Conservation (phyloP, 2,797 vertebrate species). For the Hoplostethus atlanticus region DNA sequence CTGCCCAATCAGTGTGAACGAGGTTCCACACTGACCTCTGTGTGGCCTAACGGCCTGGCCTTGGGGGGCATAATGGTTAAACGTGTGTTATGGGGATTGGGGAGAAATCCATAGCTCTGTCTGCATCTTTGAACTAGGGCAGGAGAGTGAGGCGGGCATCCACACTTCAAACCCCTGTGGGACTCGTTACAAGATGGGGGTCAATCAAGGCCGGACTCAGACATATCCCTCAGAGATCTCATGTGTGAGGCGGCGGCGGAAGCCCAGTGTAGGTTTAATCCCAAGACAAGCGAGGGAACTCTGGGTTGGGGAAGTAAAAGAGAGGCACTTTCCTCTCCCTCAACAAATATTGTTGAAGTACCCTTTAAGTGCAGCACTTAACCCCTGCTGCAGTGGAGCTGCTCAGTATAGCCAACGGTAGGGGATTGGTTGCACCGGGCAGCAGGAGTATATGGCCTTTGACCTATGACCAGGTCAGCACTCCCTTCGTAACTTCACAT, state of each 20-base stretch:
- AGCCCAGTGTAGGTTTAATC: background rate
- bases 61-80: background rate
- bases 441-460: background rate
- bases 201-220: background rate
- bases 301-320: background rate
- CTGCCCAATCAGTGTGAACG: background rate
- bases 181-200: conserved; percentile 1
- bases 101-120: background rate
- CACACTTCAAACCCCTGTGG: conserved; percentile 5
- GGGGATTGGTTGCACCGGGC: background rate
- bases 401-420: background rate
- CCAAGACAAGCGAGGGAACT: background rate
- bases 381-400: background rate
- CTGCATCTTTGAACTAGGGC: background rate
- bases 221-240: background rate
- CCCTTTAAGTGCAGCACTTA: background rate
- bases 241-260: background rate
- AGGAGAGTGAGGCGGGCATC: background rate
- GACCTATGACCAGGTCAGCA: no score
- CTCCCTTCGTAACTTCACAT: no score
- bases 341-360: background rate
- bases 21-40: background rate
- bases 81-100: background rate
- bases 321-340: background rate
- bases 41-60: background rate